A percentile compares a stretch with the other conserved stretches of the same genome.
phyloP scores from a whole-genome alignment of 2,888 invertebrate genomes.

The Lasius fuliginosus region DNA sequence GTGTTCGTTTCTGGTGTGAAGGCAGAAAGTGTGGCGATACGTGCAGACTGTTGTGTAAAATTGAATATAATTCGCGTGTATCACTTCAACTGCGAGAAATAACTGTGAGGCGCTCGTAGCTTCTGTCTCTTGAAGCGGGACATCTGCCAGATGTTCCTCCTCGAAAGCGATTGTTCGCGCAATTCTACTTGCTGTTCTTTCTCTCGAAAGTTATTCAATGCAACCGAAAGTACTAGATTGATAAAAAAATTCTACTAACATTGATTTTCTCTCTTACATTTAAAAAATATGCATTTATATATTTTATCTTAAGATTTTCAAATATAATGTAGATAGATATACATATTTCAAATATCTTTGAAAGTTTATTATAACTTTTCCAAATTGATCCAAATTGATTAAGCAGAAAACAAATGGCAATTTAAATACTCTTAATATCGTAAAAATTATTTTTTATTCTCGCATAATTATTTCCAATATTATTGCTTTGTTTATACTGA shows the following conservation, averaged over 20 bases:
- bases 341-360: neutral
- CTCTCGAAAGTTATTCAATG: constrained; percentile 37
- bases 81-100: constrained; percentile 76
- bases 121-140: constrained; percentile 71
- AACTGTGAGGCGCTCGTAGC: constrained; percentile 77
- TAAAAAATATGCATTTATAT: neutral
- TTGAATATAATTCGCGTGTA: constrained; percentile 64
- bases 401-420: neutral
- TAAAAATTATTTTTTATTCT: neutral
- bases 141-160: constrained; percentile 81
- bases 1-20: constrained; percentile 52
- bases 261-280: neutral
- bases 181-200: constrained; percentile 53
- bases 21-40: constrained; percentile 60
- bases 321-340: neutral
- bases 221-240: constrained; percentile 9
- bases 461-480: neutral
- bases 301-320: neutral
- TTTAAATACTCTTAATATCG: neutral
- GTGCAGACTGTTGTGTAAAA: constrained; percentile 66
- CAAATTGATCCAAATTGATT: neutral
- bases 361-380: neutral
- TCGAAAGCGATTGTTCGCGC: constrained; percentile 13
- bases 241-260: neutral
- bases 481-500: neutral